Conservation (phyloP, 2,888 invertebrate genomes). For the Calameuta filiformis region DNA sequence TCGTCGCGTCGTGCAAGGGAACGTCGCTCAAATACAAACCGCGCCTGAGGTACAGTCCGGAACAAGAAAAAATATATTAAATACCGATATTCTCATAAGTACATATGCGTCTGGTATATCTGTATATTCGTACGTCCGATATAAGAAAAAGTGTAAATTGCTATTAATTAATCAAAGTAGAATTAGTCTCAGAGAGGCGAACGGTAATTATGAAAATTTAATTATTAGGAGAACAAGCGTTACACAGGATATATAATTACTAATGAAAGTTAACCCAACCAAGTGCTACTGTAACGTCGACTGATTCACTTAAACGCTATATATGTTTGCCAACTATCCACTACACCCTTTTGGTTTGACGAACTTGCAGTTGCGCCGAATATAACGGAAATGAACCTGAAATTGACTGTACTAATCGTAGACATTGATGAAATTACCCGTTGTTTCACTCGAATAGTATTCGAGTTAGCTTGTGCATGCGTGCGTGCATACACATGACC, state of each 20-base stretch:
- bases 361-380: neutral
- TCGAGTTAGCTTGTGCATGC: neutral
- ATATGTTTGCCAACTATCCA: slow-evolving; percentile 34
- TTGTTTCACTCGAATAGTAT: neutral
- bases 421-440: neutral
- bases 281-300: slow-evolving; percentile 26
- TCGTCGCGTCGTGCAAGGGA: slow-evolving; percentile 94
- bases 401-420: neutral
- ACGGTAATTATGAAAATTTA: neutral
- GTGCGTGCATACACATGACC: neutral
- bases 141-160: neutral
- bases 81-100: neutral
- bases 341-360: neutral
- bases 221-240: neutral
- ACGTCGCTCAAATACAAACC: slow-evolving; percentile 95
- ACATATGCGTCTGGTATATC: too few species aligned
- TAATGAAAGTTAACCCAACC: slow-evolving; percentile 25
- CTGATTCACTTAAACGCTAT: slow-evolving; percentile 37
- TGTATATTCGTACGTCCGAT: neutral
- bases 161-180: neutral
- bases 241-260: slow-evolving; percentile 13
- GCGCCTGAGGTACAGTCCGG: slow-evolving; percentile 70
- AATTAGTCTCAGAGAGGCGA: neutral
- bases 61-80: neutral
- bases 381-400: neutral